A percentile compares a stretch with the other conserved stretches of the same genome.
Evolutionary conservation across 2,797 vertebrate species (phyloP).

Genomic region (Buceros bicornis): DNA sequence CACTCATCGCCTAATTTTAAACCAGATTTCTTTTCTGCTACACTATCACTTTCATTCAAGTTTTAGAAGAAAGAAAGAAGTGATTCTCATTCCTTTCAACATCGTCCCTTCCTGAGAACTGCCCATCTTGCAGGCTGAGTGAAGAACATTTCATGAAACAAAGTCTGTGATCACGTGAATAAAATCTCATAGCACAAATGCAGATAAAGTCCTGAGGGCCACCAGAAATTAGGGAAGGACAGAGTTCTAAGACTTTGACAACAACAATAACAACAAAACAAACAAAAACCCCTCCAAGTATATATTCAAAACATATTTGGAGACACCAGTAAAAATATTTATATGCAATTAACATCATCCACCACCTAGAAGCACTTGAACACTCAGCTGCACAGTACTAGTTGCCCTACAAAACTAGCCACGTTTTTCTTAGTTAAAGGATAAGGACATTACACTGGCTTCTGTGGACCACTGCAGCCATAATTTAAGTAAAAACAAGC

Average conservation of each 20-base stretch:
- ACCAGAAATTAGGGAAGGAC: background rate
- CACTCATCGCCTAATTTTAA: slow-evolving; percentile 39
- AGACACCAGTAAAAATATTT: background rate
- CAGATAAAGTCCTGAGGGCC: background rate
- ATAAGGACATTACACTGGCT: background rate
- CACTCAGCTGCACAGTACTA: background rate
- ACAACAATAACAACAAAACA: background rate
- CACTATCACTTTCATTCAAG: slow-evolving; percentile 48
- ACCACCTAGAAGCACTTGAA: background rate
- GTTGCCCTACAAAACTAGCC: background rate
- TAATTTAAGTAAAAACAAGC: background rate
- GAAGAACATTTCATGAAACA: background rate
- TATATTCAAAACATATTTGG: background rate
- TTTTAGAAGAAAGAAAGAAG: slow-evolving; percentile 21
- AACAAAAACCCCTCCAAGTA: background rate
- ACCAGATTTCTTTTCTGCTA: slow-evolving; percentile 50
- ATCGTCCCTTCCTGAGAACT: background rate
- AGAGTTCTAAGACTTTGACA: background rate
- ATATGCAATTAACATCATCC: background rate
- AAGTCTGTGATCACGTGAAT: background rate
- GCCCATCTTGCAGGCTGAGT: background rate
- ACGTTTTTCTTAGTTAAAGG: background rate
- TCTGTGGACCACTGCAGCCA: background rate
- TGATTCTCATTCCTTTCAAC: slow-evolving; percentile 18
- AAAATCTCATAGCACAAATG: background rate